Evolutionary conservation across 2,113 vertebrate genomes (phyloP).

Genomic region (Apodemus sylvaticus): DNA sequence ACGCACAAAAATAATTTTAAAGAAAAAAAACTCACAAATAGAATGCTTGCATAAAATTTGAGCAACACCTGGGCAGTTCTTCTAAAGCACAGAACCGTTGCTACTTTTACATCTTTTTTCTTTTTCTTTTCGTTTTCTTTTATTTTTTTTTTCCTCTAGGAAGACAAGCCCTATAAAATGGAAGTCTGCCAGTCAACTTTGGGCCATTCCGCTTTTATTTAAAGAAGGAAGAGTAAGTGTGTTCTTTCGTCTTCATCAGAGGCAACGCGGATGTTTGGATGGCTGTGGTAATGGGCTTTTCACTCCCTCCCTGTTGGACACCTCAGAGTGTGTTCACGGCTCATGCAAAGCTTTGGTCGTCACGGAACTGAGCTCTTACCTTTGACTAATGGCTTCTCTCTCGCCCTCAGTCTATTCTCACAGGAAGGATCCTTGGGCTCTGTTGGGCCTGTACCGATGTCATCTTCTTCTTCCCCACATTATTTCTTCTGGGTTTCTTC

Average conservation of each 20-base stretch:
- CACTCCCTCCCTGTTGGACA: not conserved
- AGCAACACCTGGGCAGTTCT: not conserved
- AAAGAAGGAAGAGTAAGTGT: not conserved
- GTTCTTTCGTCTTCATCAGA: not conserved
- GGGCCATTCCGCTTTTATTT: not conserved
- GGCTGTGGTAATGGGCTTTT: not conserved
- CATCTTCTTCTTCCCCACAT: conserved; percentile 50
- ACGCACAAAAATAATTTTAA: not conserved
- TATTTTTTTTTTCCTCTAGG: not conserved
- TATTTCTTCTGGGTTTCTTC: not conserved
- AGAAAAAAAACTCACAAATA: not conserved
- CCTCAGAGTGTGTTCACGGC: not conserved
- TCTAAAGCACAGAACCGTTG: not conserved
- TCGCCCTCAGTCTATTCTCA: not conserved
- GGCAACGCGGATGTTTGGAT: not conserved
- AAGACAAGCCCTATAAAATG: not conserved
- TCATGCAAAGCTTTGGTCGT: not conserved
- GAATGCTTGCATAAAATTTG: not conserved
- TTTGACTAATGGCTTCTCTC: not conserved
- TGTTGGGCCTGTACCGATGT: not conserved
- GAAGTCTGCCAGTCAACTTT: not conserved
- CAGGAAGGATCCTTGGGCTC: not conserved
- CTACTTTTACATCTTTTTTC: not conserved
- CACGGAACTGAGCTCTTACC: not conserved
- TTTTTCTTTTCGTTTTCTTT: not conserved